phyloP scores from a whole-genome alignment of 2,888 invertebrate genomes.

The Tetragnatha montana region DNA sequence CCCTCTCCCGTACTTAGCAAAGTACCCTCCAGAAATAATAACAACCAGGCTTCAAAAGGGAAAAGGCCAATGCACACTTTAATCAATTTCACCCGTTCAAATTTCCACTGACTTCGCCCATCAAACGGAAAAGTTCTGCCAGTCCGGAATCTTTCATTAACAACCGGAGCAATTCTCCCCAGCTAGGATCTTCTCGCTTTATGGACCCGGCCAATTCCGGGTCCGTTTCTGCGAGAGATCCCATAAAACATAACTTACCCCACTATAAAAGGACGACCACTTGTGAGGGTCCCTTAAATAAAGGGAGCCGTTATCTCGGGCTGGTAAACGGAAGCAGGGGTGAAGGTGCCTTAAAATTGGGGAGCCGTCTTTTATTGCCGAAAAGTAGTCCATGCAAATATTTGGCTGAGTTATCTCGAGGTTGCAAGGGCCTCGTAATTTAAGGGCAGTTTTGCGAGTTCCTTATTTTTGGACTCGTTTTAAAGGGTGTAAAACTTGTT shows the following conservation, averaged over 20 bases:
- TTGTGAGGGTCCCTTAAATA: slow-evolving; percentile 15
- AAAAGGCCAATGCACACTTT: slow-evolving; percentile 1
- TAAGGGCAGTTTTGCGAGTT: slow-evolving; percentile 7
- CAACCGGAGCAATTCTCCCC: slow-evolving; percentile 9
- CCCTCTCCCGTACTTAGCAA: neutral
- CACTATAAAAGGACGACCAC: slow-evolving; percentile 39
- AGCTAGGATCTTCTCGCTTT: slow-evolving; percentile 14
- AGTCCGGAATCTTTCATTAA: slow-evolving; percentile 36
- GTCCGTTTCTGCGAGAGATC: slow-evolving; percentile 8
- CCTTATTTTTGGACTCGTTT: slow-evolving; percentile 15
- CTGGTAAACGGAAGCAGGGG: slow-evolving; percentile 30
- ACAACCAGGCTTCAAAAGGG: neutral
- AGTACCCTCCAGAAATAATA: neutral
- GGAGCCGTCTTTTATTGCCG: slow-evolving; percentile 40
- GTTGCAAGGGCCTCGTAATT: slow-evolving; percentile 23
- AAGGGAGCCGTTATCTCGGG: slow-evolving; percentile 38
- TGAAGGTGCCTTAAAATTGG: slow-evolving; percentile 50
- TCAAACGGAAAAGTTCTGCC: slow-evolving; percentile 33
- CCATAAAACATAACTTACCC: slow-evolving; percentile 58
- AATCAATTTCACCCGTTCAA: slow-evolving; percentile 18
- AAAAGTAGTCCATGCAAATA: slow-evolving; percentile 34
- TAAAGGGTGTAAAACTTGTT: neutral
- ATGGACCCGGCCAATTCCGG: slow-evolving; percentile 18
- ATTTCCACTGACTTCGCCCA: slow-evolving; percentile 29
- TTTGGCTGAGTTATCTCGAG: slow-evolving; percentile 25